phyloP scores from a whole-genome alignment of 1,140 invertebrate species.

The Campoletis sonorensis region DNA sequence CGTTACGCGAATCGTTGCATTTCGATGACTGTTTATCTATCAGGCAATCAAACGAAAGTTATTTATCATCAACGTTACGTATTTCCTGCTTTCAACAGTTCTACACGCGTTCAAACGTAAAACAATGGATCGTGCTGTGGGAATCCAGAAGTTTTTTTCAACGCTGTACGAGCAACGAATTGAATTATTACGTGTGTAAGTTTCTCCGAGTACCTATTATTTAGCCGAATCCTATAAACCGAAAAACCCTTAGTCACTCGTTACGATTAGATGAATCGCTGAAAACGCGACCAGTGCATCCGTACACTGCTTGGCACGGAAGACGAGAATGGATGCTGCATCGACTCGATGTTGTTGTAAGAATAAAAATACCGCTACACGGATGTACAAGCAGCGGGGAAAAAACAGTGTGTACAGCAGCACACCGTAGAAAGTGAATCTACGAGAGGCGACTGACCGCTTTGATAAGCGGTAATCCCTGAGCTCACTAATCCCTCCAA shows the following conservation, averaged over 20 bases:
- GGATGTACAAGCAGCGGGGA: conserved; percentile 1
- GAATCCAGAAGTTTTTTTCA: not conserved
- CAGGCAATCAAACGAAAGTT: not conserved
- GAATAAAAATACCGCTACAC: conserved; percentile 42
- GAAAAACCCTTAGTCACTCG: not conserved
- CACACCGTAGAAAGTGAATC: conserved; percentile 41
- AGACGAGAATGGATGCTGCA: conserved; percentile 16
- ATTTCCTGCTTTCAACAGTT: conserved; percentile 4
- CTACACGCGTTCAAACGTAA: not conserved
- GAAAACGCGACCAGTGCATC: not conserved
- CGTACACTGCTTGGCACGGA: not conserved
- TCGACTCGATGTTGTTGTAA: not conserved
- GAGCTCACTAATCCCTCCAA: not conserved
- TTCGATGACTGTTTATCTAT: not conserved
- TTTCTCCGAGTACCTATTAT: conserved; percentile 14
- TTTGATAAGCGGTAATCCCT: conserved; percentile 30
- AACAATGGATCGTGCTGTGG: not conserved
- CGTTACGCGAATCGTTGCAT: not conserved
- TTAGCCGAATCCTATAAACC: not conserved
- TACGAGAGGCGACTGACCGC: conserved; percentile 38
- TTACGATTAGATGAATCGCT: not conserved
- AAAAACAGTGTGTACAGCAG: not conserved
- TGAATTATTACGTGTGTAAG: not conserved
- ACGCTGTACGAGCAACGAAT: not conserved
- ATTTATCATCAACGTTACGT: conserved; percentile 1